Conservation (phyloP, 2,797 vertebrate genomes). For the Sebastes wilsoni region DNA sequence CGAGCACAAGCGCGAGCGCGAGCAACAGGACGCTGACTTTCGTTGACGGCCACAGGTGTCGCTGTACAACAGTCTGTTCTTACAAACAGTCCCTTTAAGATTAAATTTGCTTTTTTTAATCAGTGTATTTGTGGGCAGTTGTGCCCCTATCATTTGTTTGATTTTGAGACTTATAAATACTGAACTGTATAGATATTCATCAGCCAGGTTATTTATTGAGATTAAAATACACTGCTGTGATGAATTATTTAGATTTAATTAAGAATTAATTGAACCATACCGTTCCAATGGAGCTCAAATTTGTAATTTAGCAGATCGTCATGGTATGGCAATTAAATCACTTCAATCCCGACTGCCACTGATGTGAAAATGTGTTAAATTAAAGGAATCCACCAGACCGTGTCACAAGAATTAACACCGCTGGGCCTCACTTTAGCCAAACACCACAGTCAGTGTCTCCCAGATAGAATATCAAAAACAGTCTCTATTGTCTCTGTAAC, state of each 20-base stretch:
- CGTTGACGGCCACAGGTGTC: no score
- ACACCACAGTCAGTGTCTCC: conserved; percentile 39
- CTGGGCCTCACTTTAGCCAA: conserved; percentile 53
- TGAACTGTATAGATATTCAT: background rate
- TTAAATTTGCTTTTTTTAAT: background rate
- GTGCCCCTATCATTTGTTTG: background rate
- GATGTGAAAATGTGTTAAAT: conserved; percentile 59
- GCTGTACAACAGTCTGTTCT: no score
- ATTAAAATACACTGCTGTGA: conserved; percentile 13
- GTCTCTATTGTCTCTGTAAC: conserved; percentile 71
- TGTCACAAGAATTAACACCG: conserved; percentile 52
- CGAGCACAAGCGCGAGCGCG: no score
- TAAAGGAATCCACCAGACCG: conserved; percentile 58
- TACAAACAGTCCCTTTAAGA: no score
- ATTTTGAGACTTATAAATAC: background rate
- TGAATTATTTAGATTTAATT: conserved; percentile 26
- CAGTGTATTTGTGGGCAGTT: background rate
- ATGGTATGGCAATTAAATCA: conserved; percentile 51
- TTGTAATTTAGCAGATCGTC: conserved; percentile 38
- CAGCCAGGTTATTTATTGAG: background rate
- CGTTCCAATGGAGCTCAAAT: conserved; percentile 4
- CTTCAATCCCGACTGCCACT: conserved; percentile 31
- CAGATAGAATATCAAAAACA: conserved; percentile 79
- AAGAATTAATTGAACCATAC: conserved; percentile 23
- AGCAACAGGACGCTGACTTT: no score